These are phyloP conservation scores for Diadegma fenestrale DNA, from an alignment of 2,888 invertebrate genomes.

Conservation along the genomic window DNA sequence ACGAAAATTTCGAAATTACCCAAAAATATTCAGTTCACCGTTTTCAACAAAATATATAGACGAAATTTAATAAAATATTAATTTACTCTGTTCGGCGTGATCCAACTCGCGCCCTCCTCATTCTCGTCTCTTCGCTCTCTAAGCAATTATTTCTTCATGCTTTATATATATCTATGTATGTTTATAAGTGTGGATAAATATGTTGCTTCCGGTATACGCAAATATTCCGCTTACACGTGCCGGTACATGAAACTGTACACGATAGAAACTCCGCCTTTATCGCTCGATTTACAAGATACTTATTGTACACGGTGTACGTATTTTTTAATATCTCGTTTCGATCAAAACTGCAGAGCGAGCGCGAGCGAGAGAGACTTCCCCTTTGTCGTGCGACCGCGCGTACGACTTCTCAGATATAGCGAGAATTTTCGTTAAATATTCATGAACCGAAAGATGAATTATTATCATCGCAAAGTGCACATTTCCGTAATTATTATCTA, in stretches of 20 bases:
- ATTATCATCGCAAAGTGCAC: slow-evolving; percentile 36
- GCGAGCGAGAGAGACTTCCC: slow-evolving; percentile 6
- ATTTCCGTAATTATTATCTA: slow-evolving; percentile 1
- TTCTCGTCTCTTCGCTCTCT: neutral
- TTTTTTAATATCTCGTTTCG: slow-evolving; percentile 50
- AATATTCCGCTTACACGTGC: slow-evolving; percentile 52
- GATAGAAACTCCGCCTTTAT: slow-evolving; percentile 60
- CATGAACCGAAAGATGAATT: slow-evolving; percentile 51
- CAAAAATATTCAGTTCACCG: too few relatives aligned
- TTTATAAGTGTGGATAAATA: neutral
- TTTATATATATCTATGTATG: neutral
- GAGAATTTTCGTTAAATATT: slow-evolving; percentile 57
- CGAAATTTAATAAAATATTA: too few relatives aligned
- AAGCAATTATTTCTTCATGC: neutral
- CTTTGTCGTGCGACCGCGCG: slow-evolving; percentile 28
- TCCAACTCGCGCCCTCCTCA: neutral
- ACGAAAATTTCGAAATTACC: too few relatives aligned
- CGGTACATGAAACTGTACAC: slow-evolving; percentile 56
- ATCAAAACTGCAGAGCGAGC: slow-evolving; percentile 10
- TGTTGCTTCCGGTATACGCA: slow-evolving; percentile 51
- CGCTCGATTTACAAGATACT: slow-evolving; percentile 67
- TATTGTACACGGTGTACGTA: slow-evolving; percentile 49
- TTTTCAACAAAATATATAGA: too few relatives aligned
- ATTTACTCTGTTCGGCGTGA: neutral
- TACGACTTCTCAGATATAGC: slow-evolving; percentile 26